Conservation (phyloP, 2,113 vertebrate species). For the Romanogobio albipinnatus region DNA sequence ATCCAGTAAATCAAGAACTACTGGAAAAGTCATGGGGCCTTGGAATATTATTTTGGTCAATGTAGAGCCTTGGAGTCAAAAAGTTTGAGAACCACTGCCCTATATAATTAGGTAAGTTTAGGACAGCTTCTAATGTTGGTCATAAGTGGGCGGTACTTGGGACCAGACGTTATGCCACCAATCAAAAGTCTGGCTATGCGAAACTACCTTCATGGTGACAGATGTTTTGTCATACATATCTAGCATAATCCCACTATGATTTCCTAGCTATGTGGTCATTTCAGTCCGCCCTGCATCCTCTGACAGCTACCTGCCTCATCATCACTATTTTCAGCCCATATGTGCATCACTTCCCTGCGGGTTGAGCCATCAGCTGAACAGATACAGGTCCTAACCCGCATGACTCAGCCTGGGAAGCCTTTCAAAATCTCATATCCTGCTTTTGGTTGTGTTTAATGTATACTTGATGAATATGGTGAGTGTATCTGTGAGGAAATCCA, state of each 20-base stretch:
- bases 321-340: conserved; percentile 39
- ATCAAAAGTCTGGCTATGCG: background rate
- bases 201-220: background rate
- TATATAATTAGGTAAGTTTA: background rate
- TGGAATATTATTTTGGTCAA: background rate
- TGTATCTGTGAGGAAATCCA: background rate
- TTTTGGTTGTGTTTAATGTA: background rate
- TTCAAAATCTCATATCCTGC: conserved; percentile 18
- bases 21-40: background rate
- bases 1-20: background rate
- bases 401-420: conserved; percentile 24
- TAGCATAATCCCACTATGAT: background rate
- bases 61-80: background rate
- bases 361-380: conserved; percentile 15
- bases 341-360: conserved; percentile 24
- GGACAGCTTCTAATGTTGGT: conserved; percentile 2
- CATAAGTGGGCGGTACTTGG: background rate
- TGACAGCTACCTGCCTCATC: conserved; percentile 36
- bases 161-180: background rate
- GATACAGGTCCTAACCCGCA: conserved; percentile 2
- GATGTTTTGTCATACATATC: conserved; percentile 13
- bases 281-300: background rate
- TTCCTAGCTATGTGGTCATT: background rate
- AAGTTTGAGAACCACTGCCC: background rate
- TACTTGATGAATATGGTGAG: background rate